These are phyloP conservation scores for Heliconius charithonia DNA, from an alignment of 2,888 invertebrate genomes.

Conservation along the genomic window DNA sequence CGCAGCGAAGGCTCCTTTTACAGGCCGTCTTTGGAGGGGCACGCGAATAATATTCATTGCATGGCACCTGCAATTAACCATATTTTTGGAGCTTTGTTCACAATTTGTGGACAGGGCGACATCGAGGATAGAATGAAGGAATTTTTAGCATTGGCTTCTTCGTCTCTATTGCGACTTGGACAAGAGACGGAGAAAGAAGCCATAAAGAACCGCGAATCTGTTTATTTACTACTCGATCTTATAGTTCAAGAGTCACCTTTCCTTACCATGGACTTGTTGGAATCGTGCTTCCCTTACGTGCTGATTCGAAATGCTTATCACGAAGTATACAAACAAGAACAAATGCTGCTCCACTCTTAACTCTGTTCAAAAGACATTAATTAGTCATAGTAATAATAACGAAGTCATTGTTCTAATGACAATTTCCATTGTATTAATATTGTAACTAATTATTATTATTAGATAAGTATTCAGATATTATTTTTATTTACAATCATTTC, in stretches of 20 bases:
- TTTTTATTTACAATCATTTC: constrained; percentile 31
- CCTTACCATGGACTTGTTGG: constrained; percentile 98
- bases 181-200: constrained; percentile 98
- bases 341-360: constrained; percentile 82
- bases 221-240: constrained; percentile 97
- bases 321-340: constrained; percentile 96
- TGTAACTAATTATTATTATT: constrained; percentile 16
- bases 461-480: constrained; percentile 12
- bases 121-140: constrained; percentile 99
- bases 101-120: constrained; percentile 97
- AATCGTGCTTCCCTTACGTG: constrained; percentile 99
- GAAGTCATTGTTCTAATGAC: constrained; percentile 34
- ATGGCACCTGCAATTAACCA: constrained; percentile 98
- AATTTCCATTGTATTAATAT: constrained; percentile 39
- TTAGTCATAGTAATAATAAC: constrained; percentile 29
- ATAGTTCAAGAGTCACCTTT: constrained; percentile 99
- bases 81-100: constrained; percentile 98
- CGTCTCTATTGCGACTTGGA: constrained; percentile 95
- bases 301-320: constrained; percentile 99
- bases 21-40: constrained; percentile 93
- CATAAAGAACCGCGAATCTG: constrained; percentile 96
- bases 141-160: constrained; percentile 95
- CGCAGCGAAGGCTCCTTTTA: constrained; percentile 95
- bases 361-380: constrained; percentile 43
- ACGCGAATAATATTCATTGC: constrained; percentile 99